Percentiles rank a stretch among this genome's conserved stretches.
Conservation (phyloP, 2,797 vertebrate species). For the Alectoris magna region DNA sequence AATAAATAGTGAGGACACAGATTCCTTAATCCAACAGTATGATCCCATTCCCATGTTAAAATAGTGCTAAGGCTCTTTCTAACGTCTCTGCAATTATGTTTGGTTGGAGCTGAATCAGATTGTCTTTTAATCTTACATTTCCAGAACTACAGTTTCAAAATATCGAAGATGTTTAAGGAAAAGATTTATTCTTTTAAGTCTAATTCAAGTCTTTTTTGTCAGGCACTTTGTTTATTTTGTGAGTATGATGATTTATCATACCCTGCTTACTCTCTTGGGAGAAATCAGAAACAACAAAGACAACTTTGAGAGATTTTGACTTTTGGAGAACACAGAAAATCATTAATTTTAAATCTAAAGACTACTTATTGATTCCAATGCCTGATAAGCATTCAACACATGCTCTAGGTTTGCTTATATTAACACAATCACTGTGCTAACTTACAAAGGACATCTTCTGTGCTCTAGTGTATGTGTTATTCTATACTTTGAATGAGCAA, state of each 20-base stretch:
- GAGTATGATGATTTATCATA: slow-evolving; percentile 76
- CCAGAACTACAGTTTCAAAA: slow-evolving; percentile 44
- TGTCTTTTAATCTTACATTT: slow-evolving; percentile 23
- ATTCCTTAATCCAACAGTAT: slow-evolving; percentile 32
- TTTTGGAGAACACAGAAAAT: slow-evolving; percentile 81
- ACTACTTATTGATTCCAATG: slow-evolving; percentile 78
- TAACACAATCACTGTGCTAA: slow-evolving; percentile 44
- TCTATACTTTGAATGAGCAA: not conserved
- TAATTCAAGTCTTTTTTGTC: slow-evolving; percentile 65
- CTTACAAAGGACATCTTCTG: slow-evolving; percentile 35
- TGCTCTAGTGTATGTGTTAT: not conserved
- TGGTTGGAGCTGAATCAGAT: not conserved
- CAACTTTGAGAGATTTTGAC: slow-evolving; percentile 79
- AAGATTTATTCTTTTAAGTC: slow-evolving; percentile 54
- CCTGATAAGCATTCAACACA: slow-evolving; percentile 48
- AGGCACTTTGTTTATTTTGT: slow-evolving; percentile 69
- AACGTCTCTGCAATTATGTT: not conserved
- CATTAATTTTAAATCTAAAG: slow-evolving; percentile 82
- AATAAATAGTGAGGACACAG: not conserved
- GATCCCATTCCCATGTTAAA: not conserved
- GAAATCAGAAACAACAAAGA: slow-evolving; percentile 75
- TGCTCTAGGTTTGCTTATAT: slow-evolving; percentile 54
- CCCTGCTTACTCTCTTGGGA: slow-evolving; percentile 70
- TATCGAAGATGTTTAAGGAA: slow-evolving; percentile 41
- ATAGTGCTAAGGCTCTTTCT: not conserved